A percentile compares a stretch with the other conserved stretches of the same genome.
phyloP scores from a whole-genome alignment of 2,888 invertebrate species.

The Archaeoteleia sp. region DNA sequence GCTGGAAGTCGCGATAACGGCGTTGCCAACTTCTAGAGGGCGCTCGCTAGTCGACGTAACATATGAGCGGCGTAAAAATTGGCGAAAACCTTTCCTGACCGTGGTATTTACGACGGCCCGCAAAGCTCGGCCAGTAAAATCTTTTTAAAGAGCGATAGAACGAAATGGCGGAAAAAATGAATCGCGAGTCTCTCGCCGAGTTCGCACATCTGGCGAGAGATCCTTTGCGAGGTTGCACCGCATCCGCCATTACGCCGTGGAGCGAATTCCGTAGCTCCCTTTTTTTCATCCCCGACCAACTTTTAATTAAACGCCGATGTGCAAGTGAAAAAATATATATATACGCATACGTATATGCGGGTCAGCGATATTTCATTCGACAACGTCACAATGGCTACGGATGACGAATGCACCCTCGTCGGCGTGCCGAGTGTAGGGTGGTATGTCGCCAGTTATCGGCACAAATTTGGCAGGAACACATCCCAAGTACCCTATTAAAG shows the following conservation, averaged over 20 bases:
- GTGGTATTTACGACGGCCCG: conserved; percentile 5
- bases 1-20: conserved; percentile 57
- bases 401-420: conserved; percentile 41
- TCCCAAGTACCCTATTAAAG: conserved; percentile 45
- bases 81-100: background rate
- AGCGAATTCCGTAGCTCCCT: conserved; percentile 26
- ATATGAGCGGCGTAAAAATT: conserved; percentile 30
- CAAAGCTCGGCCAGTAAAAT: conserved; percentile 20
- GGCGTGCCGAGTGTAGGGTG: background rate
- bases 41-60: conserved; percentile 7
- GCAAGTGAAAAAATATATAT: conserved; percentile 55
- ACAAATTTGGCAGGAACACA: conserved; percentile 39
- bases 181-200: background rate
- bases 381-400: conserved; percentile 30
- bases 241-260: conserved; percentile 32
- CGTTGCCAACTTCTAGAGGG: conserved; percentile 29
- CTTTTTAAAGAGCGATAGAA: conserved; percentile 35
- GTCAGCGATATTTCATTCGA: conserved; percentile 57
- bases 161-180: conserved; percentile 12
- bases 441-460: conserved; percentile 24
- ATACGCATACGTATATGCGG: conserved; percentile 29
- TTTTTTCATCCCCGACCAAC: conserved; percentile 53
- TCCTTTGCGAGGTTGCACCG: conserved; percentile 16
- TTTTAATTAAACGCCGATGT: conserved; percentile 70
- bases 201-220: conserved; percentile 38